Base-by-base conservation (phyloP, 1,140 invertebrate genomes). In the Stenopsyche tienmushanensis region DNA sequence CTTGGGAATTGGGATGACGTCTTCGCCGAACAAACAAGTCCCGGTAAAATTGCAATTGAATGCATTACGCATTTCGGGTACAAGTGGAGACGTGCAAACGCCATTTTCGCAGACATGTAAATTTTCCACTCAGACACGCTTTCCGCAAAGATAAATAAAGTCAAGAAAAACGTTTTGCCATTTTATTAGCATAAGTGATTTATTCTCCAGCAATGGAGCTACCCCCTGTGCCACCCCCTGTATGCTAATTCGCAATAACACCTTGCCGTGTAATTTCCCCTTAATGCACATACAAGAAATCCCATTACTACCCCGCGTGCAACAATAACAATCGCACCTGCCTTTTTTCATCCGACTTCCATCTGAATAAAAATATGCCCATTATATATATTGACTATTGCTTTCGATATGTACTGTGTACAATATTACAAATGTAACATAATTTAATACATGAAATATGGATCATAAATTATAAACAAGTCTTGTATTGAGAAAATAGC, bases 161-260 rank as follows among this genome's bases (percentile, higher is more conserved):
- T 66, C 59, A 66, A 66, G 65, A 66, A 66, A 66, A 66, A 66
- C 65, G 65, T 66, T 66, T 66, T 66, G 65, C 65, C 58, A 62
- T 66, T 66, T 58, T 62, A 66, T 66, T 67, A 67, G 66, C 66
- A 67, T 67, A 67, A 67, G 66, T 67, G 66, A 67, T 67, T 67
- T 67, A 67, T 67, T 53, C 58, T 26, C 25, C 52, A 52, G 29
- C 29, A 34, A 34, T 34, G 29, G 29, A 34, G 29, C 5, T 13
- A 5, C 13, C 29, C 29, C 29, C 5, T 5, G 29, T 5, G 5
- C 29, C 29, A 34, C 41, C 52, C 15, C 23, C 50, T 2, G 9
- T 67, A 63, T 62, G 52, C 42, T 67, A 62, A 66, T 60, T 24
- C 15, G 9, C 44, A 66, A 15, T 24, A 54, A 60, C 65, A 62